Conservation (phyloP, 2,888 invertebrate species). For the Malthinus seriepunctatus region DNA sequence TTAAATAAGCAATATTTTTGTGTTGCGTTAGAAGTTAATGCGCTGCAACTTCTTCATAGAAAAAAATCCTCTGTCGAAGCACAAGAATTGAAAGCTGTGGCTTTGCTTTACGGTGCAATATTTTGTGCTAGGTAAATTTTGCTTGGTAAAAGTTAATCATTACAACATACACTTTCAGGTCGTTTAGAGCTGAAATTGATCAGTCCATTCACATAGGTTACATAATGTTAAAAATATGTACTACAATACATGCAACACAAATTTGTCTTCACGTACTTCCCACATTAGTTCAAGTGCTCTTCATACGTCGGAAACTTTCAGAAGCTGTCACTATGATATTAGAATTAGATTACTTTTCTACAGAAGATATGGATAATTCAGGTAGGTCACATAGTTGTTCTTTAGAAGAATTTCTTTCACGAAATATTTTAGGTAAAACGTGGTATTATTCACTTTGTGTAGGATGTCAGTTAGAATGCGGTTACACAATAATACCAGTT, state of each 20-base stretch:
- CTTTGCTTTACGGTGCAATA: conserved; percentile 53
- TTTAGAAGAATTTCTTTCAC: background rate
- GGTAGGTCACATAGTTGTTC: conserved; percentile 26
- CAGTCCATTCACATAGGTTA: conserved; percentile 53
- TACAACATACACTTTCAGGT: conserved; percentile 21
- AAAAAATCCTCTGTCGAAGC: conserved; percentile 50
- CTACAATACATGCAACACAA: conserved; percentile 44
- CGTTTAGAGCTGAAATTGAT: conserved; percentile 47
- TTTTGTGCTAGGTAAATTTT: conserved; percentile 52
- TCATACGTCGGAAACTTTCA: conserved; percentile 48
- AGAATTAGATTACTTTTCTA: conserved; percentile 47
- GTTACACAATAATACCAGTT: conserved; percentile 59
- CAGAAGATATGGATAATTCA: conserved; percentile 43
- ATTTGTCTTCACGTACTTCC: conserved; percentile 50
- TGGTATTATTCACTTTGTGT: conserved; percentile 65
- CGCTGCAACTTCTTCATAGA: conserved; percentile 51
- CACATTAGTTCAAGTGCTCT: conserved; percentile 47
- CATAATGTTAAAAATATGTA: conserved; percentile 48
- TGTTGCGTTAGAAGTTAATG: conserved; percentile 51
- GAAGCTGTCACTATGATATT: conserved; percentile 53
- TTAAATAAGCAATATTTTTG: conserved; percentile 40
- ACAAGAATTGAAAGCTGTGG: conserved; percentile 54
- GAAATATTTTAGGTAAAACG: conserved; percentile 52
- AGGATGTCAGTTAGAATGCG: conserved; percentile 63
- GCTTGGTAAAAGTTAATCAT: conserved; percentile 12